Percentiles rank a stretch among this genome's conserved stretches.
phyloP scores from a whole-genome alignment of 2,797 vertebrate genomes.

The Gymnoscopelus microlampas region DNA sequence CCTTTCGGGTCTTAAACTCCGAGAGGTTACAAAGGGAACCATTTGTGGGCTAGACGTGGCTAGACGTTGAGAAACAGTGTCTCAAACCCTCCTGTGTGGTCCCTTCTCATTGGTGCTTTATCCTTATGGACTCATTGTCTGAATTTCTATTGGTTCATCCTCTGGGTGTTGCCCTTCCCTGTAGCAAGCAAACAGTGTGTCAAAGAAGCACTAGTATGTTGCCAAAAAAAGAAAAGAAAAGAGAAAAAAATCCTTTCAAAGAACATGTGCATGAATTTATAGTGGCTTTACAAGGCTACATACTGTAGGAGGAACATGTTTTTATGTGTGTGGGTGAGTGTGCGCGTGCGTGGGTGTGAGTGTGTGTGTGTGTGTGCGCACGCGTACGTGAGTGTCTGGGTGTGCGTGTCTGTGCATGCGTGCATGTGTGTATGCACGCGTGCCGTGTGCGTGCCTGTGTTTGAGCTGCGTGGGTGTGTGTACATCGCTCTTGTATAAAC shows the following conservation, averaged over 20 bases:
- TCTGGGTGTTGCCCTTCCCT: constrained; percentile 68
- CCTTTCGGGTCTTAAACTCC: too few relatives aligned
- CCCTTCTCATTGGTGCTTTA: constrained; percentile 68
- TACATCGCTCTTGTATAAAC: constrained; percentile 80
- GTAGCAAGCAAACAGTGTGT: constrained; percentile 81
- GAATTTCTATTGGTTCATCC: constrained; percentile 65
- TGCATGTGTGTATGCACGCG: constrained; percentile 63
- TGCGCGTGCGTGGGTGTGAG: constrained; percentile 35
- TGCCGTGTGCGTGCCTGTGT: not conserved
- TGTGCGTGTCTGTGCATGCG: constrained; percentile 31
- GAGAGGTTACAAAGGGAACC: too few relatives aligned
- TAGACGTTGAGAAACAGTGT: too few relatives aligned
- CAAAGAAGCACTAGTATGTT: constrained; percentile 82
- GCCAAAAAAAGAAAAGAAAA: constrained; percentile 76
- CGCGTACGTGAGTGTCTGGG: constrained; percentile 16
- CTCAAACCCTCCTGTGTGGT: constrained; percentile 59
- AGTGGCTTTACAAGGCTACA: constrained; percentile 74
- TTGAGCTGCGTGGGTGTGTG: constrained; percentile 48
- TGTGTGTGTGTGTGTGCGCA: not conserved
- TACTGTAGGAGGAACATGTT: constrained; percentile 70
- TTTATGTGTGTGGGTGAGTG: constrained; percentile 46
- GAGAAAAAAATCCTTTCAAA: constrained; percentile 68
- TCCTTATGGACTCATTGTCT: constrained; percentile 57
- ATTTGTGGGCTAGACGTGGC: too few relatives aligned
- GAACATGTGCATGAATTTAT: constrained; percentile 81